Evolutionary conservation across 2,888 invertebrate species (phyloP).

Genomic region (Platerodrilus igneus): DNA sequence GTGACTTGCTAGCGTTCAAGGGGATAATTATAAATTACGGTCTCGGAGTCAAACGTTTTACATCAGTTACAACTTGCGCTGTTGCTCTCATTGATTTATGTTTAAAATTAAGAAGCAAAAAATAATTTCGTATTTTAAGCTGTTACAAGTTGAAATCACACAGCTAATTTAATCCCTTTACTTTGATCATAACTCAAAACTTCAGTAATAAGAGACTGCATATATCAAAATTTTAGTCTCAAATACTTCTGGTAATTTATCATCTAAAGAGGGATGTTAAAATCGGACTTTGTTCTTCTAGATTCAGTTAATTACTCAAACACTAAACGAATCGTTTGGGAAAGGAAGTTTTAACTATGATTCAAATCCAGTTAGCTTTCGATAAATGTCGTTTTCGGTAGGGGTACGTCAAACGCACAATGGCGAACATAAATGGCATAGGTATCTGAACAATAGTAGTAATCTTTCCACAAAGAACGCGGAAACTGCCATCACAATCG

Average conservation of each 20-base stretch:
- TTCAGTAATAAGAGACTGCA: constrained; percentile 33
- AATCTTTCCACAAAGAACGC: constrained; percentile 32
- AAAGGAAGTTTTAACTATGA: constrained; percentile 36
- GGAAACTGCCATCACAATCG: constrained; percentile 37
- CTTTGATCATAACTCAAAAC: constrained; percentile 34
- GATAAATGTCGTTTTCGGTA: constrained; percentile 37
- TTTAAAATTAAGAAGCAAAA: no score
- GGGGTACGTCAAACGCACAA: constrained; percentile 30
- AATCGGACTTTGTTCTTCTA: constrained; percentile 20
- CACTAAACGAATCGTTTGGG: constrained; percentile 31
- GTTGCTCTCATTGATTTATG: no score
- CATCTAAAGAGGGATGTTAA: constrained; percentile 19
- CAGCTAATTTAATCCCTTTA: constrained; percentile 34
- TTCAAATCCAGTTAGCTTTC: constrained; percentile 41
- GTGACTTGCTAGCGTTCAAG: no score
- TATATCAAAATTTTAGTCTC: constrained; percentile 30
- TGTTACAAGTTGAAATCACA: no score
- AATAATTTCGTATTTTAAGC: no score
- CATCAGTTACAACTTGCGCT: no score
- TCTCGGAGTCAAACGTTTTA: no score
- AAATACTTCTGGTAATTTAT: constrained; percentile 13
- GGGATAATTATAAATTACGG: no score
- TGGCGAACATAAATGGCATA: constrained; percentile 35
- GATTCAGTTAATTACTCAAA: constrained; percentile 22
- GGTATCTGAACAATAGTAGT: constrained; percentile 33